Base-by-base conservation (phyloP, 2,797 vertebrate genomes). In the Onychomys torridus region DNA sequence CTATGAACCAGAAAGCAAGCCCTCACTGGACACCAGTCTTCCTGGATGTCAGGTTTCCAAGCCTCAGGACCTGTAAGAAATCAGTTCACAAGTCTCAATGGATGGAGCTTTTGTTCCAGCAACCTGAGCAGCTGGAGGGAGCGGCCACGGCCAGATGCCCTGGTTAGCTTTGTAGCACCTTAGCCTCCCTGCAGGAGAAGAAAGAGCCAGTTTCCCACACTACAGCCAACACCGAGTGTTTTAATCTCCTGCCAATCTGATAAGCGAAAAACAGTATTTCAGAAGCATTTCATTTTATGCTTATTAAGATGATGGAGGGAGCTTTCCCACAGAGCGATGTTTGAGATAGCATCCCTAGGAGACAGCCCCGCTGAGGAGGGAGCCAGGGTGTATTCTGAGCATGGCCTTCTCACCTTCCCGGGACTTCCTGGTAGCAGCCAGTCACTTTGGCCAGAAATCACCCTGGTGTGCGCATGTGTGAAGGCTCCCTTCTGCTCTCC, bases 241-340 rank as follows among this genome's bases (percentile, higher is more conserved):
- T 34, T 77, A 29, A 79, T 4, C 43, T 87, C 77, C 67, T 83
- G 94, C 96, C 91, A 69, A 82, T 73, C 76, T 25, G 76, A 79
- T 57, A 61, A 61, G 75, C 16, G 67, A 52, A 83, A 89, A 65
- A 12, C 5, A 6, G 29, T 37, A 14, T 96, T 93, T 87, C 67
- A 69, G 84, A 57, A 46, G 43, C 65, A n/a, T 52, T 75, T 67
- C 52, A 0, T 9, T 46, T 55, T 73, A 46, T 21, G 21, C 57
- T 71, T 92, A 73, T 73, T 81, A 69, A 37, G 32, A 34, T 69
- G 71, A n/a, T 17, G 1, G 90, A 83, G 34, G 12, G 63, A 59
- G 27, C 11, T 73, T 90, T 84, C 65, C 75, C 94, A 5, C 8
- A 46, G 37, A 37, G 2, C 11, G 32, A 57, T 78, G 89, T 63